A percentile compares a stretch with the other conserved stretches of the same genome.
Evolutionary conservation across 1,140 invertebrate genomes (phyloP).

Genomic region (Archegozetes longisetosus): DNA sequence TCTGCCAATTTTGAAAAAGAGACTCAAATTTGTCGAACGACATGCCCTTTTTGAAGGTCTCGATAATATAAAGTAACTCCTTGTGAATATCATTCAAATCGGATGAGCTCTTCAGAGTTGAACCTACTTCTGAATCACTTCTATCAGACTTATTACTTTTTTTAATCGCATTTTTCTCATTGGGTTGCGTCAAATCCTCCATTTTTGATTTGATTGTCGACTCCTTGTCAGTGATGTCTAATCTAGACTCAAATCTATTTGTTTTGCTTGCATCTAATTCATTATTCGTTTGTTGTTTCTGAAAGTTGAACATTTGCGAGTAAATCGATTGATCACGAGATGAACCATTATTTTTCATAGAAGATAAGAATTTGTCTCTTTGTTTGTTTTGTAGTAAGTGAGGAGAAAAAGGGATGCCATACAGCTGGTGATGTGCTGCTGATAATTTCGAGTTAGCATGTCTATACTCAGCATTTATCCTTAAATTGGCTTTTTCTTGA

Average conservation of each 20-base stretch:
- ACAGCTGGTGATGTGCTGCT: neutral
- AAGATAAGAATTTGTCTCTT: no score
- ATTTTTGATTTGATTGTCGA: no score
- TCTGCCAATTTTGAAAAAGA: constrained; percentile 1
- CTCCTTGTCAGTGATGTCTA: neutral
- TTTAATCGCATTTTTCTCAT: neutral
- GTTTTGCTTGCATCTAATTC: neutral
- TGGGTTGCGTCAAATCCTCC: neutral
- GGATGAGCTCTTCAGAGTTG: neutral
- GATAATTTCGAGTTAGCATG: neutral
- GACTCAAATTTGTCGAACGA: constrained; percentile 1
- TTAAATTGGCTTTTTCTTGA: neutral
- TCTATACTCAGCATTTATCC: neutral
- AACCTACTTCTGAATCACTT: neutral
- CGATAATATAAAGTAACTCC: constrained; percentile 9
- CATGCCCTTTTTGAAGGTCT: constrained; percentile 3
- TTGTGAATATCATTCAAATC: neutral
- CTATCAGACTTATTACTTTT: neutral
- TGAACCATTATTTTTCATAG: no score
- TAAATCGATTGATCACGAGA: no score
- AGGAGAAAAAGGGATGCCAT: no score
- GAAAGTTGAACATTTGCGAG: no score
- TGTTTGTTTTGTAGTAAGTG: no score
- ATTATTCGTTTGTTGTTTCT: no score
- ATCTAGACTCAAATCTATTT: neutral